Evolutionary conservation across 1,140 invertebrate genomes (phyloP).

Genomic region (Streblospio benedicti): DNA sequence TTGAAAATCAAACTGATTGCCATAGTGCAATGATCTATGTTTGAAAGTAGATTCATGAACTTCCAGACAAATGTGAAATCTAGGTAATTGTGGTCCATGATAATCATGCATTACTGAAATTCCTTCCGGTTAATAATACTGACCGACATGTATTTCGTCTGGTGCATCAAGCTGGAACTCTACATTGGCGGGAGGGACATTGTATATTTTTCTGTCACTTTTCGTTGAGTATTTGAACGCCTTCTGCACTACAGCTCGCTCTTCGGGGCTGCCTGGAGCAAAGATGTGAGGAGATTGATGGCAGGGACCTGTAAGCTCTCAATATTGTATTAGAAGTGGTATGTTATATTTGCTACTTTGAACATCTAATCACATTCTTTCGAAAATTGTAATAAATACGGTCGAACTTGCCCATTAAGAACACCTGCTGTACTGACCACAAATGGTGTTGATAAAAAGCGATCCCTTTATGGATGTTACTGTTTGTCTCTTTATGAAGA

Average conservation of each 20-base stretch:
- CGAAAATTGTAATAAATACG: not conserved
- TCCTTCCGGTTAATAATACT: too few species aligned
- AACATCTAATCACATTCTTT: not conserved
- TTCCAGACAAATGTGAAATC: too few species aligned
- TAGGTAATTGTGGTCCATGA: too few species aligned
- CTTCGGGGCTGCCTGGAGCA: conserved; percentile 3
- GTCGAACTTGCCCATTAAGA: conserved; percentile 50
- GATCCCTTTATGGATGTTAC: not conserved
- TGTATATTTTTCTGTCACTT: not conserved
- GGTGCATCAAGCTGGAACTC: not conserved
- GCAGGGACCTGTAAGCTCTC: not conserved
- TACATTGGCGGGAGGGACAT: not conserved
- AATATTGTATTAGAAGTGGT: not conserved
- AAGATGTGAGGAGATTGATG: not conserved
- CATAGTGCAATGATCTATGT: too few species aligned
- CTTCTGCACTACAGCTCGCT: not conserved
- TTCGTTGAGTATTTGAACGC: not conserved
- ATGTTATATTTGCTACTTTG: not conserved
- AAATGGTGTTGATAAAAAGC: not conserved
- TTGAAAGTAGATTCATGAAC: too few species aligned
- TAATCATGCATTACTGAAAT: too few species aligned
- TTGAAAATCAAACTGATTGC: too few species aligned
- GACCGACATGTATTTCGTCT: not conserved
- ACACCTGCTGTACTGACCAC: not conserved
- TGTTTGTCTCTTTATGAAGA: not conserved